These are phyloP conservation scores for Diglossa cyanea DNA, from an alignment of 2,797 vertebrate genomes.

Conservation along the genomic window DNA sequence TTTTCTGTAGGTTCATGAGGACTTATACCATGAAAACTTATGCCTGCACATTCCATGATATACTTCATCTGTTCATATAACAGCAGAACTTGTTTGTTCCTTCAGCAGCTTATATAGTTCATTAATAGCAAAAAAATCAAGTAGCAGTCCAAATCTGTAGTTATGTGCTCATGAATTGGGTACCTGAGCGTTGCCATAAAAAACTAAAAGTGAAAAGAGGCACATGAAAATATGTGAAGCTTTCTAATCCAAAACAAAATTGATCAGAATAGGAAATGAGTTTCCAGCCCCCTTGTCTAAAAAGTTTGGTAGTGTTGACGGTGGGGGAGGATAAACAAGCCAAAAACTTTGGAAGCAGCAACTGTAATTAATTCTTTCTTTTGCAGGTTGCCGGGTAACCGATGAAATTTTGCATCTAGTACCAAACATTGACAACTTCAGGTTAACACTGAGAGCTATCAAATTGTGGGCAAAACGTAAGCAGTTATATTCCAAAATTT, in stretches of 20 bases:
- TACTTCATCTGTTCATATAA: neutral
- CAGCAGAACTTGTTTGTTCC: neutral
- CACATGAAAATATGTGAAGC: neutral
- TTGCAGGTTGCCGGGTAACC: constrained; percentile 88
- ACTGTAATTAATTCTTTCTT: neutral
- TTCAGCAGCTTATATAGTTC: neutral
- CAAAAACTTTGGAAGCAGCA: neutral
- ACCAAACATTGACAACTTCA: constrained; percentile 89
- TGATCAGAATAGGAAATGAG: neutral
- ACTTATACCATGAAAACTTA: neutral
- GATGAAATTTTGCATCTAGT: constrained; percentile 91
- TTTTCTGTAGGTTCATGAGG: neutral
- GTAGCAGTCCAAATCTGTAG: neutral
- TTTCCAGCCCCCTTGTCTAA: neutral
- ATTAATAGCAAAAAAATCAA: neutral
- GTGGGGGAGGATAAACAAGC: neutral
- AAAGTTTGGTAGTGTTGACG: neutral
- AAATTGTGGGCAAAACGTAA: constrained; percentile 95
- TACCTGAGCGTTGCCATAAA: neutral
- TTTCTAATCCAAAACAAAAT: neutral
- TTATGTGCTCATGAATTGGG: neutral
- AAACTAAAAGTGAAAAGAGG: neutral
- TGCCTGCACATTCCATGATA: fast-evolving
- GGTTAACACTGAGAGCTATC: constrained; percentile 89
- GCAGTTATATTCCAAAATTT: constrained; percentile 67